Evolutionary conservation across 2,797 vertebrate species (phyloP).

Genomic region (Cyclura pinguis): DNA sequence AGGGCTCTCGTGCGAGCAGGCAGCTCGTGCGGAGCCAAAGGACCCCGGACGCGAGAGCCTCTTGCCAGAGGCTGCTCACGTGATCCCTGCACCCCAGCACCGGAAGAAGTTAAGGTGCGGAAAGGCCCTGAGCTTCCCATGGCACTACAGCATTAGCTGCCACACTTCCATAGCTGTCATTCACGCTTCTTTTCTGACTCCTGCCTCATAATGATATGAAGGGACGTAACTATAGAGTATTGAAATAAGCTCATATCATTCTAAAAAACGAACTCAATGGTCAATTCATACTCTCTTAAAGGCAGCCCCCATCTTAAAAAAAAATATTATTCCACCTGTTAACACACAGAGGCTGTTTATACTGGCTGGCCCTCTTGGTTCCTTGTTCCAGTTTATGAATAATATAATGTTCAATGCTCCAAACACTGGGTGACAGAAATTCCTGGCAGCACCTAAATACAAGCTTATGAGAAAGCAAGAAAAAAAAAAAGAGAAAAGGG

Average conservation of each 20-base stretch:
- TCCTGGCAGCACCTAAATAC: slow-evolving; percentile 65
- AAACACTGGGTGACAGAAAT: slow-evolving; percentile 64
- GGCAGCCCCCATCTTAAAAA: slow-evolving; percentile 34
- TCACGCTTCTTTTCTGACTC: background rate
- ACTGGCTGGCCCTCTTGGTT: slow-evolving; percentile 43
- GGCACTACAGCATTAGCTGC: background rate
- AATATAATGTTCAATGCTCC: slow-evolving; percentile 56
- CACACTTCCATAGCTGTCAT: background rate
- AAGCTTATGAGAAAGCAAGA: slow-evolving; percentile 35
- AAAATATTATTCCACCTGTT: slow-evolving; percentile 65
- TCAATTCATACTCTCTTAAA: slow-evolving; percentile 38
- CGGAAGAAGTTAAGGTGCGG: too few species aligned
- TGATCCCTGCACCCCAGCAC: too few species aligned
- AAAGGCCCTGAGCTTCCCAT: too few species aligned
- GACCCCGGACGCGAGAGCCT: too few species aligned
- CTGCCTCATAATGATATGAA: background rate
- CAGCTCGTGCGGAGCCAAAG: too few species aligned
- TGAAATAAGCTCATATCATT: slow-evolving; percentile 45
- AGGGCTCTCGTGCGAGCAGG: too few species aligned
- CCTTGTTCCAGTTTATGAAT: slow-evolving; percentile 59
- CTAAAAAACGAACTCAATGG: background rate
- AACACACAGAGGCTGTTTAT: slow-evolving; percentile 58
- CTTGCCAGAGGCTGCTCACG: too few species aligned
- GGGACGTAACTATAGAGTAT: background rate
- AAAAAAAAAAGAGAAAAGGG: background rate